Percentiles rank a stretch among this genome's conserved stretches.
These are phyloP conservation scores for Brassicogethes aeneus DNA, from an alignment of 2,888 invertebrate species.

Conservation along the genomic window DNA sequence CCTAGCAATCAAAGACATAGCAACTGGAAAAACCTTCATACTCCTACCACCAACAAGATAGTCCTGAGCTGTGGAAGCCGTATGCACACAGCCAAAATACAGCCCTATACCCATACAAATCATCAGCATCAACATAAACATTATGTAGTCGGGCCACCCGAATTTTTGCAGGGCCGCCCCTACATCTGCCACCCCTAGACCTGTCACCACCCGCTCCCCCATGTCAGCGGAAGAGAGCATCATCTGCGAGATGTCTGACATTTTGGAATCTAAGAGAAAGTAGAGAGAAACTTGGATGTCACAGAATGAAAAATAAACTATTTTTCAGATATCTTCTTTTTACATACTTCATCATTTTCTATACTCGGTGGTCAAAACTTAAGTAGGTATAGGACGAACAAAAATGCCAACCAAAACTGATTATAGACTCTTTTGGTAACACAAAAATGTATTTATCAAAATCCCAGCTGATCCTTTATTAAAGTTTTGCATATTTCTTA, in stretches of 20 bases:
- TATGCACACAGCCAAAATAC: slow-evolving; percentile 3
- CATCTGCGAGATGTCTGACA: neutral
- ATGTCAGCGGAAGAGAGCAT: slow-evolving; percentile 1
- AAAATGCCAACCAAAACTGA: no score
- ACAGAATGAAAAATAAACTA: no score
- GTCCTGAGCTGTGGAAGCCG: slow-evolving; percentile 44
- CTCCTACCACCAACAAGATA: slow-evolving; percentile 73
- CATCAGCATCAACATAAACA: slow-evolving; percentile 69
- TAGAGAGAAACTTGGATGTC: no score
- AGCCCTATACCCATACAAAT: slow-evolving; percentile 51
- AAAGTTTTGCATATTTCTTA: no score
- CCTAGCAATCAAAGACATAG: slow-evolving; percentile 78
- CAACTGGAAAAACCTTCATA: slow-evolving; percentile 74
- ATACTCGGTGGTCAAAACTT: no score
- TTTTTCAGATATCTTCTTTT: no score
- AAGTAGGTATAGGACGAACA: no score
- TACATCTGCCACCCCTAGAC: slow-evolving; percentile 30
- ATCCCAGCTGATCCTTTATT: no score
- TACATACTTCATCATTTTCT: no score
- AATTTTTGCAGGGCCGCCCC: slow-evolving; percentile 33
- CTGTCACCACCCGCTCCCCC: slow-evolving; percentile 24
- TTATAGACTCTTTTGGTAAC: no score
- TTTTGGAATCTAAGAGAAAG: no score
- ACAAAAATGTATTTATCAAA: no score
- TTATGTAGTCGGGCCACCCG: slow-evolving; percentile 65